A percentile compares a stretch with the other conserved stretches of the same genome.
These are phyloP conservation scores for Lasiurus cinereus DNA, from an alignment of 2,113 vertebrate species.

Conservation along the genomic window DNA sequence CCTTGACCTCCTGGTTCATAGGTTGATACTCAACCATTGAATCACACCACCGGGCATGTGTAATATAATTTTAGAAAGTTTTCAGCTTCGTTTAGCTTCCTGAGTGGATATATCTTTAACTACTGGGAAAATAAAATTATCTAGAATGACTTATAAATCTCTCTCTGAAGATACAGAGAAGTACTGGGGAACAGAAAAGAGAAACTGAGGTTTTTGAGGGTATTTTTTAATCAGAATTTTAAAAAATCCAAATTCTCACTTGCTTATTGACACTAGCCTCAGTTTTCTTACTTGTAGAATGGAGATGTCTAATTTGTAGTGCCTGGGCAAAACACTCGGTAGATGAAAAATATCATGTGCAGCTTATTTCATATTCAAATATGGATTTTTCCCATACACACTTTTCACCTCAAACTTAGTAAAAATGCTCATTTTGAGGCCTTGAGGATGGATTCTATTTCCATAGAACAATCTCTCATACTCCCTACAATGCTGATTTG, in stretches of 20 bases:
- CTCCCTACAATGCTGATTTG: neutral
- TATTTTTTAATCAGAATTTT: neutral
- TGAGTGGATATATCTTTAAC: neutral
- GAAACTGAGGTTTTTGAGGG: neutral
- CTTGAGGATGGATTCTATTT: neutral
- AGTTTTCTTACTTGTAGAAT: neutral
- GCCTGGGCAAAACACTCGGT: neutral
- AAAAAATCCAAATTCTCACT: neutral
- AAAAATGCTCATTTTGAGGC: neutral
- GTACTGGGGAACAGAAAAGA: neutral
- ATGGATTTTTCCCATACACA: neutral
- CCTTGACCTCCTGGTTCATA: too few species aligned
- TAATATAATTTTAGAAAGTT: neutral
- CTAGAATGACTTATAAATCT: neutral
- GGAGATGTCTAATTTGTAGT: neutral
- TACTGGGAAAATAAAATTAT: neutral
- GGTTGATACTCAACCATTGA: too few species aligned
- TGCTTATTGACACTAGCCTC: neutral
- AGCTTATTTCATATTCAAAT: neutral
- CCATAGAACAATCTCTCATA: neutral
- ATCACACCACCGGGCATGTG: neutral
- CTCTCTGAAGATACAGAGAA: constrained; percentile 2
- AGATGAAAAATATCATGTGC: neutral
- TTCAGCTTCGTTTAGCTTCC: neutral
- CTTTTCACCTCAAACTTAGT: neutral